Base-by-base conservation (phyloP, 2,888 invertebrate genomes). In the Apamea sordens region DNA sequence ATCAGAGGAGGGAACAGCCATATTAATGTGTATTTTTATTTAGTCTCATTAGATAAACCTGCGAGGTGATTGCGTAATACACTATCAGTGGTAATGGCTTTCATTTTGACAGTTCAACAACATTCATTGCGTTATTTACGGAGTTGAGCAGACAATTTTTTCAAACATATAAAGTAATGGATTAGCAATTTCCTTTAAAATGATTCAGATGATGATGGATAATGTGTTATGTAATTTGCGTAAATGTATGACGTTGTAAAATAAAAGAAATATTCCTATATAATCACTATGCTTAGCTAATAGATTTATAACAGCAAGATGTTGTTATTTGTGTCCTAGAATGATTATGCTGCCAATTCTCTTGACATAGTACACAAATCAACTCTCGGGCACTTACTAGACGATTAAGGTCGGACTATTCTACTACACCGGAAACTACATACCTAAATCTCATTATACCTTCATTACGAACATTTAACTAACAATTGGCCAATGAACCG, bases 401-500 rank as follows among this genome's bases (percentile, higher is more conserved):
- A 24, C 32, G n/a, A 67, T 76, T 41, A 50, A 67, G 13, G 5
- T 28, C n/a, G 6, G 10, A 36, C 15, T 82, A 44, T 50, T 75
- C 28, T 61, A 70, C 28, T 18, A 44, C 21, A 36, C 24, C 32
- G 59, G 18, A 70, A 71, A 73, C 53, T 53, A 63, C 24, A 70
- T 50, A n/a, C n/a, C n/a, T n/a, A 71, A 74, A 28, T 53, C 63
- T 56, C 28, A 59, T 69, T 64, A 59, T 36, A 28, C 32, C 36
- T 32, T 47, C 41, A 69, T 77, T 69, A 59, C 36, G 41, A 71
- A 56, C 68, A 72, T 68, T 85, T 77, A 56, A 61, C 28, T 18
- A 76, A 85, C 41, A 80, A 70, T 63, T 64, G 50, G 13, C 61
- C 64, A 41, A 47, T 67, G 65, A 44, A 77, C 74, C 28, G 69